Evolutionary conservation across 2,797 vertebrate genomes (phyloP), one percentile per base, ranked within the genome.

Genomic region (Bufotes viridis): DNA sequence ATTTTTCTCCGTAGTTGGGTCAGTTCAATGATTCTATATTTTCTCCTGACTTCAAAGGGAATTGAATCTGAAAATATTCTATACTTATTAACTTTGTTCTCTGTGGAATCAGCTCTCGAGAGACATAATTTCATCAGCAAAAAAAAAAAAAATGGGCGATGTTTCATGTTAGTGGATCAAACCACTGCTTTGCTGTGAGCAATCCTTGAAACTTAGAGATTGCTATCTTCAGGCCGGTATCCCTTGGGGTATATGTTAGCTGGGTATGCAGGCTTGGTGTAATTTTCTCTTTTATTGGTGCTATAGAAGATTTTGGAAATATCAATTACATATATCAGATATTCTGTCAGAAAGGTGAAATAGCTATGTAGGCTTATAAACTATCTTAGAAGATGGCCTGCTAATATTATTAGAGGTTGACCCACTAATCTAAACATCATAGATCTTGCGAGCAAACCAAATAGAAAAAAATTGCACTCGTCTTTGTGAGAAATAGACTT

Each of bases 81-180:
- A 63, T 65, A 63, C 58, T 85, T 85, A 85, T 76, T 85, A 85
- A 85, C 72, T 85, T 85, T 85, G 58, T 85, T 85, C 83, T 75
- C 83, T 26, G 60, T 78, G 83, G 83, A 85, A 85, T 85, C 83
- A 17, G 22, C 34, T 85, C 83, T 78, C 70, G 7, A 63, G 83
- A 85, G 83, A 85, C 83, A 53, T 75, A 65, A 85, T 76, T 85
- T 78, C 72, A 78, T 60, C 83, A 63, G 72, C 34, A 57, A 85
- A 65, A 57, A 85, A 65, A 76, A 6, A 85, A 65, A 76, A 6
- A 42, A 42, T 65, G 70, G 72, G 72, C 53, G 58, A 78, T 85
- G 83, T 85, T 85, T 85, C 83, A 85, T 85, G 83, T 85, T 85
- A 76, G 57, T 53, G 58, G 72, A 85, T 85, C 72, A 85, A 85